Evolutionary conservation across 2,797 vertebrate species (phyloP).

Genomic region (Mus caroli): DNA sequence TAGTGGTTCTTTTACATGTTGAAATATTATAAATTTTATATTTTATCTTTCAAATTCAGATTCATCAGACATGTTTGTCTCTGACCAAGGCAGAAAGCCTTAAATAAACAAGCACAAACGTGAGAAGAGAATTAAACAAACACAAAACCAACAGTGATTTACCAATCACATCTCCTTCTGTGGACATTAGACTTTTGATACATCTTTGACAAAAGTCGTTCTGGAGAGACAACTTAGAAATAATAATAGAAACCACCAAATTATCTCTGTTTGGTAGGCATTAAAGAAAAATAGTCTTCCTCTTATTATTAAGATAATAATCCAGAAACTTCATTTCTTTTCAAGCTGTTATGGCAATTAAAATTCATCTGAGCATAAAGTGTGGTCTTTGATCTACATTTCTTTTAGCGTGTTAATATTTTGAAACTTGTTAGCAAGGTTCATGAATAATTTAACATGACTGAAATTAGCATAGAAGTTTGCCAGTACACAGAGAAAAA

Average conservation of each 20-base stretch:
- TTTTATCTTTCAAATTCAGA: conserved; percentile 57
- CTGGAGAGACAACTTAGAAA: conserved; percentile 6
- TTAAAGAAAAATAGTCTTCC: neutral
- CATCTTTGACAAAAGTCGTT: conserved; percentile 26
- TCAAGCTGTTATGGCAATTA: neutral
- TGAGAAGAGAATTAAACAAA: conserved; percentile 70
- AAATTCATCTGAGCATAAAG: conserved; percentile 28
- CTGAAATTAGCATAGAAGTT: conserved; percentile 49
- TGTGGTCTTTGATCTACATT: neutral
- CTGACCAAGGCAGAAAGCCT: conserved; percentile 56
- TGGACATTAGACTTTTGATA: conserved; percentile 70
- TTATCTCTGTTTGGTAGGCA: conserved; percentile 14
- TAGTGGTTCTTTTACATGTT: neutral
- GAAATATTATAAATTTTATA: conserved; percentile 40
- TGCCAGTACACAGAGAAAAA: neutral
- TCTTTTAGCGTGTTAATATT: conserved; percentile 36
- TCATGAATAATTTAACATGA: conserved; percentile 24
- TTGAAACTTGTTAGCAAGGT: conserved; percentile 30
- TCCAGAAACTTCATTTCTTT: conserved; percentile 15
- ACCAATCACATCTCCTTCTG: conserved; percentile 71
- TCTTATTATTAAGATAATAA: conserved; percentile 40
- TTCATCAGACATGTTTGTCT: conserved; percentile 72
- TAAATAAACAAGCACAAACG: conserved; percentile 72
- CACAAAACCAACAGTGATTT: conserved; percentile 64
- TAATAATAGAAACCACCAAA: neutral